Evolutionary conservation across 2,113 vertebrate species (phyloP).

Genomic region (Myodes glareolus): DNA sequence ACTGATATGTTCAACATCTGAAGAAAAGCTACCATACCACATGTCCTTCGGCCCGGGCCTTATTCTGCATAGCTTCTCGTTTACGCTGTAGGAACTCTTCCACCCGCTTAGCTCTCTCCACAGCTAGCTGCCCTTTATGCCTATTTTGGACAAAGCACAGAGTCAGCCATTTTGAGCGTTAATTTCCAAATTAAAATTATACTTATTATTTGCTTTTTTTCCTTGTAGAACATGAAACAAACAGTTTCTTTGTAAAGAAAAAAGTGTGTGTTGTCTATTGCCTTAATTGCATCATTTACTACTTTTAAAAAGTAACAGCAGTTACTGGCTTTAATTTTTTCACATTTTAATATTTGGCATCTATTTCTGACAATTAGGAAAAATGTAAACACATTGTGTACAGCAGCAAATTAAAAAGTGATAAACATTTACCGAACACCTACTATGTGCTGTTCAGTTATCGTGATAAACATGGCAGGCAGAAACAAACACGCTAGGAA

Average conservation of each 20-base stretch:
- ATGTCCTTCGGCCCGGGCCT: constrained; percentile 97
- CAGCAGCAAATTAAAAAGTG: not conserved
- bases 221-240: constrained; percentile 1
- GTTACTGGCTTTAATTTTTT: not conserved
- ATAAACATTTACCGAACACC: not conserved
- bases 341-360: not conserved
- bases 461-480: not conserved
- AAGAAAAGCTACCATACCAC: constrained; percentile 89
- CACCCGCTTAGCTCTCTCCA: constrained; percentile 92
- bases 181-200: constrained; percentile 31
- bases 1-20: constrained; percentile 44
- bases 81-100: constrained; percentile 97
- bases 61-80: constrained; percentile 96
- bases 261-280: not conserved
- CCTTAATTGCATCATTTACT: constrained; percentile 36
- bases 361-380: constrained; percentile 1
- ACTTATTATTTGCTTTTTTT: constrained; percentile 10
- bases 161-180: constrained; percentile 69
- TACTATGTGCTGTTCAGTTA: not conserved
- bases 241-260: constrained; percentile 4
- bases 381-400: not conserved
- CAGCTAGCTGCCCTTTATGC: constrained; percentile 87
- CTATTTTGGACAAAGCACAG: constrained; percentile 85
- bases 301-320: constrained; percentile 45
- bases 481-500: not conserved